These are phyloP conservation scores for Danaus plexippus DNA, from an alignment of 1,140 invertebrate species.

Conservation along the genomic window DNA sequence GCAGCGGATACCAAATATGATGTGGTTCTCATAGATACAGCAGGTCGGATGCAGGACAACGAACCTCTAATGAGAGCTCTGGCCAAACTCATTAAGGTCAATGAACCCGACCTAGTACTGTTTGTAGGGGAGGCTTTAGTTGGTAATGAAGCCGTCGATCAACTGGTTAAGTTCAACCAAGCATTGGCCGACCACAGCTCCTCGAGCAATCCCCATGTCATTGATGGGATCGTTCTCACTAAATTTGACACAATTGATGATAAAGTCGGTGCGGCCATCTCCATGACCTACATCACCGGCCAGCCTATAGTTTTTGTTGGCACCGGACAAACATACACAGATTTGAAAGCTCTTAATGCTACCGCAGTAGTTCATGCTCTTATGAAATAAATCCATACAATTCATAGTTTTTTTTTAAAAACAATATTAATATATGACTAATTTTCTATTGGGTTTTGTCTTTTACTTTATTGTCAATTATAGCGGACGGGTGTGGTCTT, in stretches of 20 bases:
- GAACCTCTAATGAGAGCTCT: constrained; percentile 72
- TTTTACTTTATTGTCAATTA: no score
- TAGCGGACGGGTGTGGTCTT: no score
- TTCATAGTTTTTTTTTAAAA: no score
- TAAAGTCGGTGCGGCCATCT: constrained; percentile 99
- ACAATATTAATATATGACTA: no score
- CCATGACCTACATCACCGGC: constrained; percentile 99
- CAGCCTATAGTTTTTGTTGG: constrained; percentile 99
- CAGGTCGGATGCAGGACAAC: constrained; percentile 99
- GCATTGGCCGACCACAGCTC: constrained; percentile 92
- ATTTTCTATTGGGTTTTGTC: no score
- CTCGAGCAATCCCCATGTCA: constrained; percentile 88
- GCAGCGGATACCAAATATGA: constrained; percentile 87
- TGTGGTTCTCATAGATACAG: constrained; percentile 97
- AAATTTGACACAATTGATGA: constrained; percentile 99
- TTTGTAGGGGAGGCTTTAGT: constrained; percentile 99
- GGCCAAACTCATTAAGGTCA: constrained; percentile 69
- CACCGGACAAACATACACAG: constrained; percentile 98
- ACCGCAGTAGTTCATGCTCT: constrained; percentile 96
- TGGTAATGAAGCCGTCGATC: constrained; percentile 99
- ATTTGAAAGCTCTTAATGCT: constrained; percentile 96
- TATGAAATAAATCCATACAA: constrained; percentile 83
- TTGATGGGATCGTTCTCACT: constrained; percentile 98
- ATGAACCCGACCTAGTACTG: constrained; percentile 96
- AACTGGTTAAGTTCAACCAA: constrained; percentile 98